phyloP scores from a whole-genome alignment of 1,140 invertebrate species.

The Caenorhabditis elegans region WBcel235 BX284604.4:5940001-5940500 shows the following conservation, averaged over 20 bases:
- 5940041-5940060: too few relatives aligned
- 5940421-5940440: neutral
- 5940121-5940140: neutral
- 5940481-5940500: neutral
- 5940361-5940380: neutral
- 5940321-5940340: neutral
- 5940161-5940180: too few relatives aligned
- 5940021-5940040: too few relatives aligned
- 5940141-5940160: neutral
- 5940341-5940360: neutral
- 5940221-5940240: too few relatives aligned
- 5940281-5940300: too few relatives aligned
- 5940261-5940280: too few relatives aligned
- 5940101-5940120: neutral
- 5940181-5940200: too few relatives aligned
- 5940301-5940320: neutral
- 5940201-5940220: too few relatives aligned
- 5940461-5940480: conserved; percentile 30
- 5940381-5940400: neutral
- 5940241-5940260: too few relatives aligned
- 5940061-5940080: too few relatives aligned
- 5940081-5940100: neutral
- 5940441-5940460: conserved; percentile 7
- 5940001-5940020: too few relatives aligned
- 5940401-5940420: neutral